Base-by-base conservation (phyloP, 2,888 invertebrate genomes). In the Melanotus villosus region DNA sequence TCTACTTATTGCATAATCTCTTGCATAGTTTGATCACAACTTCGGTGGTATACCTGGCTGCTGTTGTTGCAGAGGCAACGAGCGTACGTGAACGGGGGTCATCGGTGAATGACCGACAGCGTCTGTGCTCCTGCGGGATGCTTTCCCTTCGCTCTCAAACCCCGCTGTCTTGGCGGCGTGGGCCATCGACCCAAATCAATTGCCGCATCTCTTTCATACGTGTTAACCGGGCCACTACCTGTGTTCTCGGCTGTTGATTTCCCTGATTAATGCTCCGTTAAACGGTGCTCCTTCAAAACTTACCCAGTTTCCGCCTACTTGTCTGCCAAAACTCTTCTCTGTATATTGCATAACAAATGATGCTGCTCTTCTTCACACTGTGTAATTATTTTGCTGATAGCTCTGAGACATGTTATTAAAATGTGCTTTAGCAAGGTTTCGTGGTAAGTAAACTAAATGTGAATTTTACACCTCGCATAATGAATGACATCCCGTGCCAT, bases 171-270 rank as follows among this genome's bases (percentile, higher is more conserved):
- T 56, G 64, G 50, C 52, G 57, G 52, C 54, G 56, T 58, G 65
- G 65, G 65, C 65, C 65, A 58, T 65, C 65, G 65, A 65, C 65
- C 56, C 65, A 65, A 65, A 65, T 65, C 65, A 65, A 65, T 65
- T 65, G 65, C 65, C 57, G 57, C 65, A 58, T 65, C 57, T 56
- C 65, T 65, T 64, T 57, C 57, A 34, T 57, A 57, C 57, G 57
- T 65, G 57, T 64, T 64, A 64, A 56, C 36, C 56, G 54, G 54
- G 38, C 54, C 57, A 38, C 23, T 65, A 57, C 65, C 65, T 43
- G 57, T 65, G 57, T 45, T 58, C 57, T 58, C 36, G 47, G 23
- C 36, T 65, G 64, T 64, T 64, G 62, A 62, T 62, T 62, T 34
- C 47, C 41, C 47, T 62, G 47, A 62, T 62, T 62, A 62, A 62